phyloP scores from a whole-genome alignment of 2,113 vertebrate genomes.

The Vulpes vulpes region DNA sequence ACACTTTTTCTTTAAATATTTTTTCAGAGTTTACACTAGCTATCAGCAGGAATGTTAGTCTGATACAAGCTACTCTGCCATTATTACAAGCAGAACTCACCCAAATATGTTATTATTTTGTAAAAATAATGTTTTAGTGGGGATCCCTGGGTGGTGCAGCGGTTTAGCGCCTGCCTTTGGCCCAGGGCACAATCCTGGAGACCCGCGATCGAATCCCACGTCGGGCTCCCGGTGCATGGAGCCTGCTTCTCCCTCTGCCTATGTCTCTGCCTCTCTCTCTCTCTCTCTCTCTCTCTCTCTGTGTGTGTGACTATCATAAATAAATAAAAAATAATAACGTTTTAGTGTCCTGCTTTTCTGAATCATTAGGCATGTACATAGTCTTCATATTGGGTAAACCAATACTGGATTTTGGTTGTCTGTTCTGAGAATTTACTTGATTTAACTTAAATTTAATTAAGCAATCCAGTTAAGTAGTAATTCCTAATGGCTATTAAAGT shows the following conservation, averaged over 20 bases:
- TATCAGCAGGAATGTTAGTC: not conserved
- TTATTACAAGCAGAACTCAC: constrained; percentile 34
- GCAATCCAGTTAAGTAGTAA: constrained; percentile 43
- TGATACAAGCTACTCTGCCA: not conserved
- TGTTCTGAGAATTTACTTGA: constrained; percentile 55
- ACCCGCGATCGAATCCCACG: too few species aligned
- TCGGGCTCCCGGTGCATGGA: too few species aligned
- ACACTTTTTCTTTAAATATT: not conserved
- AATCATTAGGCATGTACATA: not conserved
- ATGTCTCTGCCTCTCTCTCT: too few species aligned
- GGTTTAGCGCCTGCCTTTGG: too few species aligned
- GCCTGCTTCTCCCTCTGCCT: too few species aligned
- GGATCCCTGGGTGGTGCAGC: too few species aligned
- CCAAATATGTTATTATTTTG: constrained; percentile 27
- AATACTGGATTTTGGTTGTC: constrained; percentile 34
- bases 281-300: too few species aligned
- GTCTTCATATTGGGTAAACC: constrained; percentile 49
- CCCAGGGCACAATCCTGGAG: too few species aligned
- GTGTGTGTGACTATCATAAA: too few species aligned
- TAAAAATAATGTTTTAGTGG: constrained; percentile 12
- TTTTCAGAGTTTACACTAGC: not conserved
- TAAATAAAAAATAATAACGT: not conserved
- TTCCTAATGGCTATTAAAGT: constrained; percentile 25
- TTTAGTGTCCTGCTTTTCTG: constrained; percentile 47
- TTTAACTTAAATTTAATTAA: constrained; percentile 52